Evolutionary conservation across 2,797 vertebrate genomes (phyloP).

Genomic region (Acanthis flammea): DNA sequence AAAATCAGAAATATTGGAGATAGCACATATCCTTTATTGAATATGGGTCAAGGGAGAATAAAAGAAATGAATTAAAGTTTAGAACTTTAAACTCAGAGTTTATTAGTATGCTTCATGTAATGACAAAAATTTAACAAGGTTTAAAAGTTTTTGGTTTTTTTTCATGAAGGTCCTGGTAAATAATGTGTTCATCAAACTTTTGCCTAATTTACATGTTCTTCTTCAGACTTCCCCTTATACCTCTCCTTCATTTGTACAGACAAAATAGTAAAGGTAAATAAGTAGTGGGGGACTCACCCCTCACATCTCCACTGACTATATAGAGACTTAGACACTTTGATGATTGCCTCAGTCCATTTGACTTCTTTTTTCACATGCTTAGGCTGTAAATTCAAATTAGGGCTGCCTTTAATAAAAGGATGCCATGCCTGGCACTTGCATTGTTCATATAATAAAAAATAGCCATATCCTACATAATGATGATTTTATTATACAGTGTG

Average conservation of each 20-base stretch:
- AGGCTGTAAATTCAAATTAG: not conserved
- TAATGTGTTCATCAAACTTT: not conserved
- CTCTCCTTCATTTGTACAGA: not conserved
- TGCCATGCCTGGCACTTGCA: not conserved
- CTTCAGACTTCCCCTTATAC: not conserved
- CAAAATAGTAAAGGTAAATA: not conserved
- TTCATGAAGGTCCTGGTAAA: not conserved
- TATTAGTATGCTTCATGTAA: not conserved
- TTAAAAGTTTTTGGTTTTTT: not conserved
- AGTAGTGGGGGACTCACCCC: not conserved
- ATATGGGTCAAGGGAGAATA: not conserved
- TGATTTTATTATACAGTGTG: not conserved
- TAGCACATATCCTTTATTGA: not conserved
- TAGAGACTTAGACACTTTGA: not conserved
- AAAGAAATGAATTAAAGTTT: not conserved
- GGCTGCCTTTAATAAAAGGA: not conserved
- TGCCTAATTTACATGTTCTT: not conserved
- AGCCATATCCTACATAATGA: not conserved
- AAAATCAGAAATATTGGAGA: not conserved
- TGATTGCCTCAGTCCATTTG: not conserved
- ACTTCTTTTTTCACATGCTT: not conserved
- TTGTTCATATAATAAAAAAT: not conserved
- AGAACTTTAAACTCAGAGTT: not conserved
- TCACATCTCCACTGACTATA: not conserved
- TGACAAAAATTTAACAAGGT: not conserved